These are phyloP conservation scores for Pteropus alecto DNA, from an alignment of 2,113 vertebrate species.

Conservation along the genomic window DNA sequence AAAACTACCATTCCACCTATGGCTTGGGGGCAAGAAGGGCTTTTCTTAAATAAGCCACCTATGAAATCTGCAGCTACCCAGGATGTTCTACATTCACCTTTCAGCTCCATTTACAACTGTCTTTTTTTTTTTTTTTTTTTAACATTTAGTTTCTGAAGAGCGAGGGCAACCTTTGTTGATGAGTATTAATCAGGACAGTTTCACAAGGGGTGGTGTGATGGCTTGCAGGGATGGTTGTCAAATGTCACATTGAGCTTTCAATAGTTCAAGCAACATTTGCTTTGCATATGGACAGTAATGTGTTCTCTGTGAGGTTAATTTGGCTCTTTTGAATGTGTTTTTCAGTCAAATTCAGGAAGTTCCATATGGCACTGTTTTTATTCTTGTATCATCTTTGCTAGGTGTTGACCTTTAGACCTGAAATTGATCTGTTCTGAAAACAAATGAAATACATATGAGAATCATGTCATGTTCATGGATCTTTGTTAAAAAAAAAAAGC, in stretches of 20 bases:
- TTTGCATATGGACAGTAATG: slow-evolving; percentile 33
- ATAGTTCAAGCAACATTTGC: neutral
- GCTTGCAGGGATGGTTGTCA: neutral
- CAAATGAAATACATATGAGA: slow-evolving; percentile 42
- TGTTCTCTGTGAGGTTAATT: slow-evolving; percentile 36
- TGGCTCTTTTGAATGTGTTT: slow-evolving; percentile 32
- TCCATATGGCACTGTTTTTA: slow-evolving; percentile 51
- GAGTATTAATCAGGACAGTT: neutral
- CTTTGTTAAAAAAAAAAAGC: slow-evolving; percentile 2
- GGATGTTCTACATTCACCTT: neutral
- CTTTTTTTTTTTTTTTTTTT: neutral
- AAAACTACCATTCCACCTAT: neutral
- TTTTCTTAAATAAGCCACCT: neutral
- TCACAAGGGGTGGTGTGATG: neutral
- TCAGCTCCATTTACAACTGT: neutral
- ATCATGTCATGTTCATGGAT: neutral
- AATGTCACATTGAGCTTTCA: neutral
- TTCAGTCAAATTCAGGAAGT: slow-evolving; percentile 9
- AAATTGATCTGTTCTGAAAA: slow-evolving; percentile 41
- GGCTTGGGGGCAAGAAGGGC: neutral
- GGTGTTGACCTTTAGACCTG: slow-evolving; percentile 40
- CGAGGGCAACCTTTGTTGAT: neutral
- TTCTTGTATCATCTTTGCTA: slow-evolving; percentile 36
- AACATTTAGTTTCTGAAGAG: neutral
- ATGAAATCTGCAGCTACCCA: neutral